Conservation (phyloP, 1,140 invertebrate genomes). For the Uloborus diversus region DNA sequence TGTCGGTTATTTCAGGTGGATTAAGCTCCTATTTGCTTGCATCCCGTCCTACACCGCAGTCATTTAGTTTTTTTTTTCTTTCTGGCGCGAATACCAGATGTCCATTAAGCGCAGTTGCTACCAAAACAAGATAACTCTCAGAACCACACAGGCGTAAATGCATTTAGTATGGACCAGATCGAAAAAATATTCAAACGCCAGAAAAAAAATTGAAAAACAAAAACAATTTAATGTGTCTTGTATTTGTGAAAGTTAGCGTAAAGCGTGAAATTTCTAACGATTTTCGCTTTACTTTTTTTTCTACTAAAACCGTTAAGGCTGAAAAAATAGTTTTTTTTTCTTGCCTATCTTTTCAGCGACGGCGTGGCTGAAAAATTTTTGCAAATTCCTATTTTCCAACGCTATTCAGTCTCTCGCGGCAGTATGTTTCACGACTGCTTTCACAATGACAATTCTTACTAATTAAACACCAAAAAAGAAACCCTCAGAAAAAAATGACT, state of each 20-base stretch:
- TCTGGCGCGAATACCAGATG: conserved; percentile 24
- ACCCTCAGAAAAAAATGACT: neutral
- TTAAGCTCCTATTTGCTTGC: conserved; percentile 39
- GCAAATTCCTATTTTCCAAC: conserved; percentile 47
- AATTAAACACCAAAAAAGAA: conserved; percentile 50
- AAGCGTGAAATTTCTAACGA: conserved; percentile 55
- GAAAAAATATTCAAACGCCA: conserved; percentile 43
- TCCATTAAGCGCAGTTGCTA: conserved; percentile 50
- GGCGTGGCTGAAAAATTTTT: conserved; percentile 38
- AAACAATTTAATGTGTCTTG: conserved; percentile 21
- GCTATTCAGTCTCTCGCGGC: conserved; percentile 39
- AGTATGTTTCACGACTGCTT: conserved; percentile 52
- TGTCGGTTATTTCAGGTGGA: conserved; percentile 16
- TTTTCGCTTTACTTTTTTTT: neutral
- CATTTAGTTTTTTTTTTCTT: conserved; percentile 27
- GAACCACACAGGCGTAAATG: conserved; percentile 27
- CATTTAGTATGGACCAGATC: conserved; percentile 34
- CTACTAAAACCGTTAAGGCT: neutral
- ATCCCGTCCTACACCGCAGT: conserved; percentile 7
- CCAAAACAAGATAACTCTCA: conserved; percentile 46
- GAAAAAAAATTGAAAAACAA: neutral
- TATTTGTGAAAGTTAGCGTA: conserved; percentile 45
- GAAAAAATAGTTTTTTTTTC: conserved; percentile 13
- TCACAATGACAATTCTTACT: conserved; percentile 57
- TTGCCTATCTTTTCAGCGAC: conserved; percentile 35